Conservation (phyloP, 2,797 vertebrate species). For the Melanotaenia pygmaea region DNA sequence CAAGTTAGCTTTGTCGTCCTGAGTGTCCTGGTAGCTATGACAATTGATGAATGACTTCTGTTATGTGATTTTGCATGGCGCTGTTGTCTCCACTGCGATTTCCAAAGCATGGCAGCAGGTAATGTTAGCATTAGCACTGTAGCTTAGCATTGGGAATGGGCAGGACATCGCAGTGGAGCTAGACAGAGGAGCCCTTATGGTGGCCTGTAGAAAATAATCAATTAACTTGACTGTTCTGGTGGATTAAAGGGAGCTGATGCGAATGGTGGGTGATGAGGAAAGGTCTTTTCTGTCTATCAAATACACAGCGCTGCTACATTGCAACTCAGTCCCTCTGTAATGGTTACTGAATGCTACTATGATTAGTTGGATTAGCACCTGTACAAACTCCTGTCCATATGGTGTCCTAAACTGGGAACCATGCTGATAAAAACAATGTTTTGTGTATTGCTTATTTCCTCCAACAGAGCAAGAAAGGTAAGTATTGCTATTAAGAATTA, state of each 20-base stretch:
- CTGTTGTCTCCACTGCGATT: constrained; percentile 81
- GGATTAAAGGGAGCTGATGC: constrained; percentile 19
- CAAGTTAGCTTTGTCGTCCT: constrained; percentile 36
- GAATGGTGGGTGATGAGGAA: constrained; percentile 25
- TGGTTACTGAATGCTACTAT: constrained; percentile 72
- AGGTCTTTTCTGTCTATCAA: constrained; percentile 79
- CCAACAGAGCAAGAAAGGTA: constrained; percentile 73
- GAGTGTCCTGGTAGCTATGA: constrained; percentile 70
- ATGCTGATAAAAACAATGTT: constrained; percentile 52
- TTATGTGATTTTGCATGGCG: constrained; percentile 80
- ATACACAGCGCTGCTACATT: constrained; percentile 72
- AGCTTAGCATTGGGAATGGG: constrained; percentile 77
- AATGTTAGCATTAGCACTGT: constrained; percentile 63
- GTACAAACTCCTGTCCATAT: constrained; percentile 61
- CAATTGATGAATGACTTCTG: constrained; percentile 61
- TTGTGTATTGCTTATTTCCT: constrained; percentile 57
- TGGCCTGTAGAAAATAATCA: constrained; percentile 47
- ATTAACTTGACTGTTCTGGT: constrained; percentile 20
- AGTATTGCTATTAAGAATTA: constrained; percentile 52
- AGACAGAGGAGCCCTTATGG: constrained; percentile 77
- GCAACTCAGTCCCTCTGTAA: constrained; percentile 67
- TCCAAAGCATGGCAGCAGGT: constrained; percentile 79
- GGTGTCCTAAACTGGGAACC: constrained; percentile 52
- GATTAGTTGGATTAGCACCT: constrained; percentile 61
- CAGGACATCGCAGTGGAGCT: constrained; percentile 82